A percentile compares a stretch with the other conserved stretches of the same genome.
Conservation (phyloP, 2,113 vertebrate genomes). For the Ascaphus truei region DNA sequence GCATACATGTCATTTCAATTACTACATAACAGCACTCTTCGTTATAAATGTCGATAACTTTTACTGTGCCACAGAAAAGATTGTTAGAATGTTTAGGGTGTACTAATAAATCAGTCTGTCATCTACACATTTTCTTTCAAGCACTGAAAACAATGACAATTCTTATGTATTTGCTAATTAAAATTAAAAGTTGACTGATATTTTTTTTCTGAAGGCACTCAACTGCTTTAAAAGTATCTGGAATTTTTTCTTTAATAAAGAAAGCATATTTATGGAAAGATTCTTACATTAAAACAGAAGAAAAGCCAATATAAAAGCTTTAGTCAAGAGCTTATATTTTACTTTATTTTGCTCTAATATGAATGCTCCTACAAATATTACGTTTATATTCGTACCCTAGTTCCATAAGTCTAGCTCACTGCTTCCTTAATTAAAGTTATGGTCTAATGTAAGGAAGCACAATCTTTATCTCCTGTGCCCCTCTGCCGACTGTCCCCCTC, state of each 20-base stretch:
- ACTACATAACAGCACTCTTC: not conserved
- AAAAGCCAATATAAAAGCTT: too few species aligned
- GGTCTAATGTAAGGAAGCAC: too few species aligned
- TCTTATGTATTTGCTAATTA: conserved; percentile 26
- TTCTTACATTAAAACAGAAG: not conserved
- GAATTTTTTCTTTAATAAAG: conserved; percentile 1
- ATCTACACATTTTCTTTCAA: conserved; percentile 15
- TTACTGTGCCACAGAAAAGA: not conserved
- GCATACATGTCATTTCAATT: not conserved
- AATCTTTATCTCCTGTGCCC: too few species aligned
- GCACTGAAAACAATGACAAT: conserved; percentile 17
- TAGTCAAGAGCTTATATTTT: too few species aligned
- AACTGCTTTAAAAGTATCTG: not conserved
- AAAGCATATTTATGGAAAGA: not conserved
- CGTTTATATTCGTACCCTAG: too few species aligned
- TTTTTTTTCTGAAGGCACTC: conserved; percentile 5
- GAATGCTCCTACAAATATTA: too few species aligned
- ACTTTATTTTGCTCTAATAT: too few species aligned
- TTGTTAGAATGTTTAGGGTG: not conserved
- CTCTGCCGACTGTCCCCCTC: too few species aligned
- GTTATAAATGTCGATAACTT: not conserved
- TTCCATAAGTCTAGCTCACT: too few species aligned
- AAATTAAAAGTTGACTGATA: conserved; percentile 21
- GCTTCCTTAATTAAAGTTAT: too few species aligned
- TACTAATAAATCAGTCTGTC: conserved; percentile 31